phyloP scores from a whole-genome alignment of 2,888 invertebrate species.

The Lycophotia porphyrea region DNA sequence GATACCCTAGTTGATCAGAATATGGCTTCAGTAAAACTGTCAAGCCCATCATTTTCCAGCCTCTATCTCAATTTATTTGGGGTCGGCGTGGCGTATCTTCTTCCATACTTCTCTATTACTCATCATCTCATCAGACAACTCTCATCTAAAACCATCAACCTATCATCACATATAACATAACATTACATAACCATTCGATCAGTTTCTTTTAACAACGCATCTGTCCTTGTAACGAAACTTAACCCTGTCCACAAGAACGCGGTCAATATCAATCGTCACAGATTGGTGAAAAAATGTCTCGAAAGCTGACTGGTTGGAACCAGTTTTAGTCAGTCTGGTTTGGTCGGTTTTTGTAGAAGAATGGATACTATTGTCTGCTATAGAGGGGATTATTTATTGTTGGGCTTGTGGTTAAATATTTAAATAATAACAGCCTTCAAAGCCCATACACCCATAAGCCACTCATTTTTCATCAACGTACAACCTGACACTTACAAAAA shows the following conservation, averaged over 20 bases:
- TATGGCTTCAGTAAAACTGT: too few relatives aligned
- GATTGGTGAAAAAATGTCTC: conserved; percentile 34
- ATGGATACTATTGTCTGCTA: background rate
- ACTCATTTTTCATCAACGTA: too few relatives aligned
- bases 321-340: conserved; percentile 25
- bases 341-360: conserved; percentile 1
- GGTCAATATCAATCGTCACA: conserved; percentile 24
- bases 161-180: too few relatives aligned
- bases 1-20: too few relatives aligned
- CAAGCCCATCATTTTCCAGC: too few relatives aligned
- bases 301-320: conserved; percentile 27
- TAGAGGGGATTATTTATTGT: background rate
- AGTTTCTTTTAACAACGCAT: conserved; percentile 12
- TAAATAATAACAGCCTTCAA: background rate
- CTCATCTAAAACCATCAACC: too few relatives aligned
- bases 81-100: too few relatives aligned
- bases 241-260: conserved; percentile 51
- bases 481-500: too few relatives aligned
- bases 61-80: too few relatives aligned
- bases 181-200: conserved; percentile 4
- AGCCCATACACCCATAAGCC: too few relatives aligned
- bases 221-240: conserved; percentile 26
- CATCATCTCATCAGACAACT: too few relatives aligned
- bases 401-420: background rate
- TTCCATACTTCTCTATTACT: too few relatives aligned